phyloP scores from a whole-genome alignment of 2,888 invertebrate species.

The Bellardia bayeri region DNA sequence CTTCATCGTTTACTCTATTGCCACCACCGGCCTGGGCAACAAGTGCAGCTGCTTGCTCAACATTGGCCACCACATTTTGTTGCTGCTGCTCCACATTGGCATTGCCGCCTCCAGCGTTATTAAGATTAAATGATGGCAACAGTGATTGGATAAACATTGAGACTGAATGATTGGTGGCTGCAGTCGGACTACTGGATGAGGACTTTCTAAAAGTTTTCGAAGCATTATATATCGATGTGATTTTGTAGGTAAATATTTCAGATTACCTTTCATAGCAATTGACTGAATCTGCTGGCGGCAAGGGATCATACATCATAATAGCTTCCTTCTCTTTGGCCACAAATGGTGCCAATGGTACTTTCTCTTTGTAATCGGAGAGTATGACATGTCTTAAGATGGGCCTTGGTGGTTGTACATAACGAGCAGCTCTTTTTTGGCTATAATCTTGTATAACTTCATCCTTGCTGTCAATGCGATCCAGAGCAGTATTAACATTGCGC shows the following conservation, averaged over 20 bases:
- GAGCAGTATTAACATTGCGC: constrained; percentile 87
- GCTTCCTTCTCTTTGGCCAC: constrained; percentile 82
- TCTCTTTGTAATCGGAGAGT: constrained; percentile 85
- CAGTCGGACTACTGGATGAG: constrained; percentile 81
- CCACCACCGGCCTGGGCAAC: constrained; percentile 67
- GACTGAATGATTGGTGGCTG: constrained; percentile 82
- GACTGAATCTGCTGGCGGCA: constrained; percentile 91
- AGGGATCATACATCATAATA: constrained; percentile 90
- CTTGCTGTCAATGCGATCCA: constrained; percentile 87
- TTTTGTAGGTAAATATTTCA: neutral
- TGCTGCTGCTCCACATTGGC: constrained; percentile 74
- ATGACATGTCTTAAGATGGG: constrained; percentile 83
- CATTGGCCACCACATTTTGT: constrained; percentile 72
- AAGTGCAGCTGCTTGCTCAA: constrained; percentile 72
- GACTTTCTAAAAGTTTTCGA: constrained; percentile 78
- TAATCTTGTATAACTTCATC: constrained; percentile 87
- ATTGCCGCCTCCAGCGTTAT: constrained; percentile 72
- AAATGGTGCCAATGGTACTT: constrained; percentile 84
- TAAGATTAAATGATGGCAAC: constrained; percentile 87
- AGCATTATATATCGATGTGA: neutral
- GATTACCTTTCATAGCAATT: constrained; percentile 87
- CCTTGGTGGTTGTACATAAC: constrained; percentile 82
- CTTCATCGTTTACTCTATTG: constrained; percentile 75
- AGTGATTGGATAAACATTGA: constrained; percentile 90
- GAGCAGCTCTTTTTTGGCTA: constrained; percentile 85